Conservation (phyloP, 2,113 vertebrate genomes). For the Thermophis baileyi region DNA sequence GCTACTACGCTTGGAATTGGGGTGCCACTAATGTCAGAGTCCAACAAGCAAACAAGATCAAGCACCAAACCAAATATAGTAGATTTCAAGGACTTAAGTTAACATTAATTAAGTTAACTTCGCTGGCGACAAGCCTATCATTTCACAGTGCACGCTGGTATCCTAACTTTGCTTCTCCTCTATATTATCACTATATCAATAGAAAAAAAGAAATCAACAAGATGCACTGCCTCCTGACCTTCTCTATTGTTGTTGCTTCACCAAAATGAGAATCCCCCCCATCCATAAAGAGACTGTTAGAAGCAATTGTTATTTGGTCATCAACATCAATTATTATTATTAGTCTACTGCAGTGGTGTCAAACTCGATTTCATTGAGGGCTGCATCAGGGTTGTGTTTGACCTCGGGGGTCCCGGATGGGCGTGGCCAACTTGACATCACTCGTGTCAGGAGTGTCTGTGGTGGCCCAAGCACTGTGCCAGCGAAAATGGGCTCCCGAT, state of each 20-base stretch:
- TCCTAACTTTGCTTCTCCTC: slow-evolving; percentile 31
- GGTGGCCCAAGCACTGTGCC: no score
- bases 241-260: neutral
- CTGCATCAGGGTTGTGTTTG: no score
- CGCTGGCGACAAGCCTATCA: neutral
- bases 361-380: no score
- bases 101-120: neutral
- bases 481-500: no score
- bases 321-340: neutral
- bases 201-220: neutral
- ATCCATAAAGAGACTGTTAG: neutral
- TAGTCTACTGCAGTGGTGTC: neutral
- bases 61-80: neutral
- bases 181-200: slow-evolving; percentile 2
- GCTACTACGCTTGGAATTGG: neutral
- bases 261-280: neutral
- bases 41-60: neutral
- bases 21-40: neutral
- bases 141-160: neutral
- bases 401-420: no score
- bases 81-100: neutral
- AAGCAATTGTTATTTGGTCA: neutral
- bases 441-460: no score
- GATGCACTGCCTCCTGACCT: no score
- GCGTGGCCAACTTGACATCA: no score